Evolutionary conservation across 2,797 vertebrate genomes (phyloP).

Genomic region (Girardinus metallicus): DNA sequence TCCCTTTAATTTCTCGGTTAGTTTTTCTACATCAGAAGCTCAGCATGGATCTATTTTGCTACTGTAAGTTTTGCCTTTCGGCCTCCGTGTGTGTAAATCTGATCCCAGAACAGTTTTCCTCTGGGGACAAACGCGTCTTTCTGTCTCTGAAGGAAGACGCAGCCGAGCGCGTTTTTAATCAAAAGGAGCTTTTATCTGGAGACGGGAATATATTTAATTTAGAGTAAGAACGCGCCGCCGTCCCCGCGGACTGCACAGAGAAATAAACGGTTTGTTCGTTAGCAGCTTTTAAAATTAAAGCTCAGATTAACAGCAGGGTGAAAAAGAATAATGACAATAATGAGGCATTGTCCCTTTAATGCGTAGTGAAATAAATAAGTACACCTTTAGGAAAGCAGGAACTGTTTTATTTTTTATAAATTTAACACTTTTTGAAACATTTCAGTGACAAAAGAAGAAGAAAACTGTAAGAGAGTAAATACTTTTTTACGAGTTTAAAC

Average conservation of each 20-base stretch:
- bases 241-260: neutral
- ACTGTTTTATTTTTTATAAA: too few relatives aligned
- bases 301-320: neutral
- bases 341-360: neutral
- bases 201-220: neutral
- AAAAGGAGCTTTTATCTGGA: slow-evolving; percentile 14
- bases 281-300: neutral
- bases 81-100: slow-evolving; percentile 3
- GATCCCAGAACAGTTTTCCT: slow-evolving; percentile 20
- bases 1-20: neutral
- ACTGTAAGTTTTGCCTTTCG: neutral
- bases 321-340: neutral
- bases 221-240: neutral
- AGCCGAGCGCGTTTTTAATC: slow-evolving; percentile 17
- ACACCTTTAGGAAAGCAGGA: neutral
- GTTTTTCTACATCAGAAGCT: neutral
- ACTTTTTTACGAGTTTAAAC: neutral
- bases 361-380: neutral
- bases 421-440: too few relatives aligned
- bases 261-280: slow-evolving; percentile 2
- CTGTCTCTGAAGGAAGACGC: slow-evolving; percentile 4
- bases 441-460: too few relatives aligned
- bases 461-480: neutral
- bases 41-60: neutral
- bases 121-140: slow-evolving; percentile 27